Evolutionary conservation across 2,888 invertebrate species (phyloP).

Genomic region (Drosophila nr. medialis): DNA sequence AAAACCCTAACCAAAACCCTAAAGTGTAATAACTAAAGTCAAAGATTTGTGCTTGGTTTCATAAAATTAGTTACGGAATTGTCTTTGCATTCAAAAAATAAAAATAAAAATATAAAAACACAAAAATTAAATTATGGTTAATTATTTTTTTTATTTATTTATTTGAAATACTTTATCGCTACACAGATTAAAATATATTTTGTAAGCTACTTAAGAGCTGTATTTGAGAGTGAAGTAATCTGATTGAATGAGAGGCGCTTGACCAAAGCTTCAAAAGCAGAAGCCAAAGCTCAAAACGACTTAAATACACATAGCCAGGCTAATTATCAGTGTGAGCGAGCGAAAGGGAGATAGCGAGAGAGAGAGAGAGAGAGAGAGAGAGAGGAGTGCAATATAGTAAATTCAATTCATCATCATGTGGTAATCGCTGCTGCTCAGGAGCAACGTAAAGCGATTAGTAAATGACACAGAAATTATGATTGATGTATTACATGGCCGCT

Average conservation of each 20-base stretch:
- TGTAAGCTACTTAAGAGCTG: neutral
- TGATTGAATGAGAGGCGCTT: neutral
- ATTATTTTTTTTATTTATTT: neutral
- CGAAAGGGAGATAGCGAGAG: neutral
- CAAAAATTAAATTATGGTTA: neutral
- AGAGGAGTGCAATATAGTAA: slow-evolving; percentile 29
- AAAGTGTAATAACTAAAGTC: neutral
- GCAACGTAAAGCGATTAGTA: slow-evolving; percentile 69
- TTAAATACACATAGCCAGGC: slow-evolving; percentile 1
- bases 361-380: neutral
- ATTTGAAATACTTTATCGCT: neutral
- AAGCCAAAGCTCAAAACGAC: slow-evolving; percentile 12
- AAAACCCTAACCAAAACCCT: neutral
- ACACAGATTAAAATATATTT: neutral
- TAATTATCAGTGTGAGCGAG: slow-evolving; percentile 41
- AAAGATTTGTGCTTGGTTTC: neutral
- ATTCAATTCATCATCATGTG: slow-evolving; percentile 70
- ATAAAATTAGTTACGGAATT: neutral
- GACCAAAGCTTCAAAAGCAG: slow-evolving; percentile 1
- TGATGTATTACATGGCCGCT: slow-evolving; percentile 71
- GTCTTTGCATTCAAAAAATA: neutral
- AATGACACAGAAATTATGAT: slow-evolving; percentile 75
- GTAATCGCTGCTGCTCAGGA: slow-evolving; percentile 67
- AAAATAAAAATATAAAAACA: neutral
- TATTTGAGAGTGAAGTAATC: neutral